These are phyloP conservation scores for Bombus haemorrhoidalis DNA, from an alignment of 1,140 invertebrate genomes.

Conservation along the genomic window DNA sequence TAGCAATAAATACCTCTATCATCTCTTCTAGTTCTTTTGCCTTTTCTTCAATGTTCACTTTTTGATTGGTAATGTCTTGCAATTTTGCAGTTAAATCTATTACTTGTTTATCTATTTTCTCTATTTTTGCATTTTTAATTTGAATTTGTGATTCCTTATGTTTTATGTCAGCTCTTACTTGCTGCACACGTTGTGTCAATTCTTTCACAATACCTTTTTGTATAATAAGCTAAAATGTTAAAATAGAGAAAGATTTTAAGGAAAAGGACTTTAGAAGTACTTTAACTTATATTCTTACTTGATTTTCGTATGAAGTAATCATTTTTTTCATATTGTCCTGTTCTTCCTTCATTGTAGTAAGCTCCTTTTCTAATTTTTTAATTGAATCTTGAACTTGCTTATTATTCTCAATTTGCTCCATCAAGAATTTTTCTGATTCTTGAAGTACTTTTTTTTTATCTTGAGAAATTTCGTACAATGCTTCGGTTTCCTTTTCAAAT, in stretches of 20 bases:
- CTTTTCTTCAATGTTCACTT: constrained; percentile 74
- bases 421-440: constrained; percentile 75
- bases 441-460: constrained; percentile 67
- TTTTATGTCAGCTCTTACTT: constrained; percentile 67
- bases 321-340: constrained; percentile 58
- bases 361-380: constrained; percentile 69
- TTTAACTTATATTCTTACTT: constrained; percentile 52
- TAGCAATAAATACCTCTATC: constrained; percentile 73
- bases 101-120: constrained; percentile 67
- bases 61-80: constrained; percentile 67
- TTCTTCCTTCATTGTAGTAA: constrained; percentile 64
- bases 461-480: constrained; percentile 63
- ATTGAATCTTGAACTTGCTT: constrained; percentile 69
- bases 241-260: constrained; percentile 15
- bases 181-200: constrained; percentile 60
- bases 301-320: constrained; percentile 49
- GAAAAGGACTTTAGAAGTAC: constrained; percentile 7
- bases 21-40: constrained; percentile 78
- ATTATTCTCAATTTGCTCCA: constrained; percentile 72
- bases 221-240: constrained; percentile 60
- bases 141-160: constrained; percentile 63
- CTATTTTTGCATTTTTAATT: constrained; percentile 70
- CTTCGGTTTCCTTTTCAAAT: constrained; percentile 72
- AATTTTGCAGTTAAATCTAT: constrained; percentile 72
- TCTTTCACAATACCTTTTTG: constrained; percentile 68